Percentiles rank a stretch among this genome's conserved stretches.
These are phyloP conservation scores for Axis porcinus DNA, from an alignment of 2,113 vertebrate genomes.

Conservation along the genomic window DNA sequence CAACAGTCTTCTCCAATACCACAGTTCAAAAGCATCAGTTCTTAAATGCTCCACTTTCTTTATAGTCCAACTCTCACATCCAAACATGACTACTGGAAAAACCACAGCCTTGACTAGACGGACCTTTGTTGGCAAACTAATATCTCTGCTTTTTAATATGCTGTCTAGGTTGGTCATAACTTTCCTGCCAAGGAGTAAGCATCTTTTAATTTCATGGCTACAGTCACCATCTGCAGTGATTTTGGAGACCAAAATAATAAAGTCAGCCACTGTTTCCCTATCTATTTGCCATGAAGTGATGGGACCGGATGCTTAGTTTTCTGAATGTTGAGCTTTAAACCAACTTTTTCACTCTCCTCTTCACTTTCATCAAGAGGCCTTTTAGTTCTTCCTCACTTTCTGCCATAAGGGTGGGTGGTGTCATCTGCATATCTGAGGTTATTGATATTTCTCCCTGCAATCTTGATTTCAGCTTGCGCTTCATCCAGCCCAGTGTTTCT, in stretches of 20 bases:
- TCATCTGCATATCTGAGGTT: too few relatives aligned
- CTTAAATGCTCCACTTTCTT: rapidly evolving
- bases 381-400: too few relatives aligned
- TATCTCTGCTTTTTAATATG: background rate
- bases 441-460: too few relatives aligned
- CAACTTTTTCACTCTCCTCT: too few relatives aligned
- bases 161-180: background rate
- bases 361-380: too few relatives aligned
- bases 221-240: background rate
- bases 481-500: too few relatives aligned
- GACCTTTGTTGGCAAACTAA: background rate
- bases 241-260: too few relatives aligned
- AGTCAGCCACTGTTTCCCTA: background rate
- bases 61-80: background rate
- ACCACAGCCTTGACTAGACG: background rate
- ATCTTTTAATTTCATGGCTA: background rate
- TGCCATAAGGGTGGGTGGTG: too few relatives aligned
- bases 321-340: too few relatives aligned
- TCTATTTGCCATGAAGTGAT: background rate
- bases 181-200: background rate
- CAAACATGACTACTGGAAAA: background rate
- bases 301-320: background rate
- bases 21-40: too few relatives aligned
- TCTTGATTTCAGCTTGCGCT: too few relatives aligned
- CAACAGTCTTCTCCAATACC: background rate